phyloP scores from a whole-genome alignment of 2,113 vertebrate genomes.

The Dasyornis broadbenti region DNA sequence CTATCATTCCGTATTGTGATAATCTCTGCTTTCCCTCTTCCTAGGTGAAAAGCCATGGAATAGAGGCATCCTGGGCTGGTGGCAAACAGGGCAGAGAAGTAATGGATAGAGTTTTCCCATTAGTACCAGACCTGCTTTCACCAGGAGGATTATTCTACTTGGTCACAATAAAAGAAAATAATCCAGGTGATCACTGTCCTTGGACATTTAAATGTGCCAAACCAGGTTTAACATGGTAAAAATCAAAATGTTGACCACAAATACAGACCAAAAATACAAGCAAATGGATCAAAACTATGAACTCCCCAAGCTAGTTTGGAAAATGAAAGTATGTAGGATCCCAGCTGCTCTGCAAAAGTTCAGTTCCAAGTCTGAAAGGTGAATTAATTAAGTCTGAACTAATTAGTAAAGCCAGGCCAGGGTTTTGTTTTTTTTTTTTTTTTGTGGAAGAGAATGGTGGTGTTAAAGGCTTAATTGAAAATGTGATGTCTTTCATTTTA shows the following conservation, averaged over 20 bases:
- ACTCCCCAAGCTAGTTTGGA: not conserved
- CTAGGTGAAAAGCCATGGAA: slow-evolving; percentile 82
- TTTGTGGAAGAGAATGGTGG: not conserved
- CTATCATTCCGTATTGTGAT: not conserved
- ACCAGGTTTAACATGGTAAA: not conserved
- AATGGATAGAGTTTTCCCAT: slow-evolving; percentile 85
- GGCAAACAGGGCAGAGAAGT: slow-evolving; percentile 87
- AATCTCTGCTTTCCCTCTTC: not conserved
- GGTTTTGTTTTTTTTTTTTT: not conserved
- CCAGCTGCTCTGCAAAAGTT: not conserved
- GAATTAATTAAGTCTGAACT: not conserved
- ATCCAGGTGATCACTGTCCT: slow-evolving; percentile 79
- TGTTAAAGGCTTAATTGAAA: not conserved
- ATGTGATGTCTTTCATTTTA: not conserved
- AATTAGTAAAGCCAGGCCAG: not conserved
- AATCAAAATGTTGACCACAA: not conserved
- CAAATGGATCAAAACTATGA: not conserved
- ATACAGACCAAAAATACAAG: not conserved
- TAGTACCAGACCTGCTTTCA: slow-evolving; percentile 82
- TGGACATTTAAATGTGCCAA: not conserved
- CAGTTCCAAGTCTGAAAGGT: not conserved
- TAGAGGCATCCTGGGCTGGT: slow-evolving; percentile 92
- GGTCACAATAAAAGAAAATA: slow-evolving; percentile 85
- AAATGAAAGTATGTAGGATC: not conserved
- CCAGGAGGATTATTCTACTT: slow-evolving; percentile 85